These are phyloP conservation scores for Setipinna tenuifilis DNA, from an alignment of 2,797 vertebrate genomes.

Conservation along the genomic window DNA sequence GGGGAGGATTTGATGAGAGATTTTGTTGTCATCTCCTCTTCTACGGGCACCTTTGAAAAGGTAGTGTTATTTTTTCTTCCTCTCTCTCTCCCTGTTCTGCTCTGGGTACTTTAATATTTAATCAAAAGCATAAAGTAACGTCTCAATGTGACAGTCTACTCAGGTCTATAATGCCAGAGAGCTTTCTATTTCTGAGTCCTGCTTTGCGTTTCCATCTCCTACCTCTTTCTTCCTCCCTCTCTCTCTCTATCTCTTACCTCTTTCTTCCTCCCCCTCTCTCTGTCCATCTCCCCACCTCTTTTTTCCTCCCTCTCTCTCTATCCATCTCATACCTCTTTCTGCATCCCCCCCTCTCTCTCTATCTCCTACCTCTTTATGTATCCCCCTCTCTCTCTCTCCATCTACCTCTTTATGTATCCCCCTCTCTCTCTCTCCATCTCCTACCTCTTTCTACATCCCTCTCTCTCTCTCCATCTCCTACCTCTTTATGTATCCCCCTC, in stretches of 20 bases:
- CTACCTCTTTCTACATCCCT: background rate
- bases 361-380: background rate
- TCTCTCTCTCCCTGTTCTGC: background rate
- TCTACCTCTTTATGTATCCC: background rate
- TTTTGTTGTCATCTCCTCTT: slow-evolving; percentile 6
- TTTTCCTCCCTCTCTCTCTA: too few relatives aligned
- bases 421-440: background rate
- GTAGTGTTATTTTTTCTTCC: background rate
- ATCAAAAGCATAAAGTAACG: slow-evolving; percentile 35
- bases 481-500: background rate
- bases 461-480: background rate
- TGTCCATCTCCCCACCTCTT: background rate
- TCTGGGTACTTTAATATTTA: slow-evolving; percentile 32
- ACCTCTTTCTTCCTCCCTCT: background rate
- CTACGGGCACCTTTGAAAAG: background rate
- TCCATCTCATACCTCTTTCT: too few relatives aligned
- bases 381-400: background rate
- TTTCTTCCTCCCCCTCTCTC: background rate
- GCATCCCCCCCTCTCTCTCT: background rate
- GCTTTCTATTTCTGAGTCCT: background rate
- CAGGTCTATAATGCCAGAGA: background rate
- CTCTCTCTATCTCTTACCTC: background rate
- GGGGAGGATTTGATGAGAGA: background rate
- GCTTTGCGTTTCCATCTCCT: background rate
- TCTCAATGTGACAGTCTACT: background rate